These are phyloP conservation scores for Sminthurides bifidus DNA, from an alignment of 1,140 invertebrate species.

Conservation along the genomic window DNA sequence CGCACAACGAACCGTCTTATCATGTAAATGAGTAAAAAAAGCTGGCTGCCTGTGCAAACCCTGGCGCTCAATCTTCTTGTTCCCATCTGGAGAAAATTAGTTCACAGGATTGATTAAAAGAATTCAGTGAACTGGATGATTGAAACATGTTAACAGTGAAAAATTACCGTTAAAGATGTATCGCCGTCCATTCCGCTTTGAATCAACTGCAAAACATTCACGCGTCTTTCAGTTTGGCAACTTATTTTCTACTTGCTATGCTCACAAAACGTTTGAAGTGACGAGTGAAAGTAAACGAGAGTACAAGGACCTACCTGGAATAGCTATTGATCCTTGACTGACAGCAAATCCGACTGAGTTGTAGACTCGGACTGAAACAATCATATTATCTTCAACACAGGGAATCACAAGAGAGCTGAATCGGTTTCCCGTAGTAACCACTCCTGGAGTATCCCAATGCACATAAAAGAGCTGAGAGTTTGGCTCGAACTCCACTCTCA, in stretches of 20 bases:
- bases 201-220: no score
- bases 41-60: neutral
- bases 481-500: conserved; percentile 5
- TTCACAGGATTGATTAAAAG: no score
- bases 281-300: neutral
- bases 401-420: conserved; percentile 2
- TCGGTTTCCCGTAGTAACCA: neutral
- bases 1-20: neutral
- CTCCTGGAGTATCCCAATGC: neutral
- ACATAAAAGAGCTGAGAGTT: neutral
- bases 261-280: no score
- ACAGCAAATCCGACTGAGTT: neutral
- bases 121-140: no score
- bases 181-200: no score
- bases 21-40: conserved; percentile 2
- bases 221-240: no score
- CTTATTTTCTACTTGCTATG: no score
- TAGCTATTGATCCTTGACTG: neutral
- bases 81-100: no score
- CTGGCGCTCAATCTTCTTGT: no score
- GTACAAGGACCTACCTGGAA: neutral
- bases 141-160: no score
- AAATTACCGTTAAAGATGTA: no score
- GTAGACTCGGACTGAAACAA: neutral
- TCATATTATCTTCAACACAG: neutral